phyloP scores from a whole-genome alignment of 2,797 vertebrate species.

The Picus viridis region DNA sequence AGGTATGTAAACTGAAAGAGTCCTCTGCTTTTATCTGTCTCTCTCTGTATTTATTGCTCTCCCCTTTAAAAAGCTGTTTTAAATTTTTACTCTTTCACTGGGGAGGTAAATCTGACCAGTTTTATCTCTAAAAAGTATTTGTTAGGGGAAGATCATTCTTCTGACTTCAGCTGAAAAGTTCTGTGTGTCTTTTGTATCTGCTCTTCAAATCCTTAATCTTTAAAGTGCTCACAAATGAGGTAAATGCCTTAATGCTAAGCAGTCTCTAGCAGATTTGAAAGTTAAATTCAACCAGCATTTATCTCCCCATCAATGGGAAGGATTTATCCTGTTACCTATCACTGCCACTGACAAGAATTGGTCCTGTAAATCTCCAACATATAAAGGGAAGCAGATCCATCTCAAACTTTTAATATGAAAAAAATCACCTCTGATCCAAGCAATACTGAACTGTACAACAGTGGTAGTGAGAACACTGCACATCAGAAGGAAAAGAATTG shows the following conservation, averaged over 20 bases:
- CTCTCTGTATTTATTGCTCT: neutral
- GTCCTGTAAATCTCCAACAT: neutral
- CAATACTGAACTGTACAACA: neutral
- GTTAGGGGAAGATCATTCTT: slow-evolving; percentile 4
- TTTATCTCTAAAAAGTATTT: neutral
- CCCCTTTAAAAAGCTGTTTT: neutral
- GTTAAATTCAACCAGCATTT: slow-evolving; percentile 55
- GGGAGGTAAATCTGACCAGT: neutral
- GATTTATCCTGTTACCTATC: slow-evolving; percentile 58
- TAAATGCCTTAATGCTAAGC: slow-evolving; percentile 44
- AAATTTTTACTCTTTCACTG: neutral
- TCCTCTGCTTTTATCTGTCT: neutral
- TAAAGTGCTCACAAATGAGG: slow-evolving; percentile 25
- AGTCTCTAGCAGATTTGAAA: slow-evolving; percentile 50
- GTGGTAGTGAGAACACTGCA: neutral
- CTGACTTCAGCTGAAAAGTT: slow-evolving; percentile 29
- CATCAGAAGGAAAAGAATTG: slow-evolving; percentile 15
- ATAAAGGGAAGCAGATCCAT: neutral
- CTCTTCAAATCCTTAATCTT: slow-evolving; percentile 31
- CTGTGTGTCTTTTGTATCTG: neutral
- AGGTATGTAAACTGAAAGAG: neutral
- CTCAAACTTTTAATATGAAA: neutral
- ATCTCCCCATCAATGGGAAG: slow-evolving; percentile 49
- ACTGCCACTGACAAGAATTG: slow-evolving; percentile 14
- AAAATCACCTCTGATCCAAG: neutral